phyloP scores from a whole-genome alignment of 2,888 invertebrate genomes.

The Metacarcinus magister region DNA sequence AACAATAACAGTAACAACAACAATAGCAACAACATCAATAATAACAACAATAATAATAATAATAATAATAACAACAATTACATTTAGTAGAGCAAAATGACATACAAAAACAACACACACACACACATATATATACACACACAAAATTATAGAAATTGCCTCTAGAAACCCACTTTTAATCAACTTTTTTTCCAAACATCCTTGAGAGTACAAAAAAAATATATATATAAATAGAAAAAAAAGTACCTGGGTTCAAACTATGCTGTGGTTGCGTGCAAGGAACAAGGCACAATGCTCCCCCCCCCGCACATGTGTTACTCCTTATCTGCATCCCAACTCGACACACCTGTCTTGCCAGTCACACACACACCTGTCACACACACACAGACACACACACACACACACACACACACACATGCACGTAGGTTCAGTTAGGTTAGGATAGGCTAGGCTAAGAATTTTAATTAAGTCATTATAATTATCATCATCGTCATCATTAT shows the following conservation, averaged over 20 bases:
- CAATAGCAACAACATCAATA: not conserved
- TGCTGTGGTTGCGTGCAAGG: too few species aligned
- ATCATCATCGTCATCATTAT: not conserved
- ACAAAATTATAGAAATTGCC: too few species aligned
- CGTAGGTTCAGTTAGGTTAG: too few species aligned
- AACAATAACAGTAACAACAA: not conserved
- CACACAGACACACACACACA: not conserved
- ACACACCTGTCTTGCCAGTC: not conserved
- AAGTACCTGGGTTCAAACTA: too few species aligned
- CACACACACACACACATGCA: too few species aligned
- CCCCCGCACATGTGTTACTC: too few species aligned
- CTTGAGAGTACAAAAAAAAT: not conserved
- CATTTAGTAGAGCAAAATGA: too few species aligned
- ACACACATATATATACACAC: not conserved
- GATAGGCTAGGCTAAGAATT: too few species aligned
- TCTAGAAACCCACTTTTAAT: too few species aligned
- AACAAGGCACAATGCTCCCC: not conserved
- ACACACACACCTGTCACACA: not conserved
- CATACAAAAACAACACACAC: not conserved
- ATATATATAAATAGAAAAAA: too few species aligned
- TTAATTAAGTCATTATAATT: not conserved
- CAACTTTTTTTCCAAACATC: too few species aligned
- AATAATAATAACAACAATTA: not conserved
- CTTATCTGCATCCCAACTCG: not conserved
- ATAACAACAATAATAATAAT: not conserved